Percentiles rank a stretch among this genome's conserved stretches.
Evolutionary conservation across 2,797 vertebrate species (phyloP).

Genomic region (Anguilla marmorata): DNA sequence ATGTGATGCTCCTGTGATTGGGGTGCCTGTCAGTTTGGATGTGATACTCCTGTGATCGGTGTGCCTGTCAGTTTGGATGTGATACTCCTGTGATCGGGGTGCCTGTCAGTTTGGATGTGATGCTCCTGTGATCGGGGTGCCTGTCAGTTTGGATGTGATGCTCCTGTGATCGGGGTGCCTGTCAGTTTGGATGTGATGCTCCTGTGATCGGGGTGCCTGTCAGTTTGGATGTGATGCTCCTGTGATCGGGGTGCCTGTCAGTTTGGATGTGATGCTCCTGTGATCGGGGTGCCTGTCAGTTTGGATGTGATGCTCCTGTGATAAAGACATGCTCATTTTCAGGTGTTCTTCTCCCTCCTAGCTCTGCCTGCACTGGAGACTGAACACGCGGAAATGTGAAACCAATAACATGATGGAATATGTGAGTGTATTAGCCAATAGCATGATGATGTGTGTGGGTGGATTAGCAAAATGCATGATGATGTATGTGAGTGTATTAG

Average conservation of each 20-base stretch:
- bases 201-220: constrained; percentile 47
- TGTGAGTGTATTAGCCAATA: constrained; percentile 64
- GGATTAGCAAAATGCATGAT: not conserved
- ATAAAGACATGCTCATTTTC: constrained; percentile 63
- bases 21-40: too few relatives aligned
- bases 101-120: not conserved
- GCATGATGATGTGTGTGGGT: not conserved
- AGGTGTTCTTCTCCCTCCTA: constrained; percentile 75
- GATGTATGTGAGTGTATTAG: not conserved
- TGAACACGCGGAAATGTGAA: constrained; percentile 99
- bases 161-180: constrained; percentile 46
- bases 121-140: constrained; percentile 61
- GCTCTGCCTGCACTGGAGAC: constrained; percentile 99
- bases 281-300: constrained; percentile 19
- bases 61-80: not conserved
- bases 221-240: constrained; percentile 72
- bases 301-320: constrained; percentile 48
- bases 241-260: constrained; percentile 55
- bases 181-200: constrained; percentile 72
- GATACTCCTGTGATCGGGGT: constrained; percentile 60
- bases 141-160: constrained; percentile 72
- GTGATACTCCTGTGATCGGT: constrained; percentile 61
- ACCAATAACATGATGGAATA: constrained; percentile 99
- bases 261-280: constrained; percentile 68
- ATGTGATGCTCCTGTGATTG: constrained; percentile 61